Base-by-base conservation (phyloP, 1,140 invertebrate species). In the Notospermus geniculatus region DNA sequence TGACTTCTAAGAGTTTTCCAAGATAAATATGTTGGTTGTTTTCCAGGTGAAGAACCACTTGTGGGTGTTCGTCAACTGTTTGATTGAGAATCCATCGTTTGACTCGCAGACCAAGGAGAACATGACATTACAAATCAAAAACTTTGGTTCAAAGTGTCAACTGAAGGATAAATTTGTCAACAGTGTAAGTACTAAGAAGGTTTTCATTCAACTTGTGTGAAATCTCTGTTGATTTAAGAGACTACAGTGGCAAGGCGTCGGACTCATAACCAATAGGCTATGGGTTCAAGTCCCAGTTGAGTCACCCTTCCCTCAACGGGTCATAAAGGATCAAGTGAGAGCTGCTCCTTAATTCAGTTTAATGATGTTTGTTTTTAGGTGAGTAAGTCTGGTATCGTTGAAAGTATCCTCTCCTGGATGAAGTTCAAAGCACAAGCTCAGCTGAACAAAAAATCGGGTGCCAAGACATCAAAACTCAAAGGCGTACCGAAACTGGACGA, bases 61-160 rank as follows among this genome's bases (percentile, higher is more conserved):
- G 82, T 99, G 96, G 95, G 76, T 99, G 0, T 99, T 99, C 81
- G 86, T 99, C 1, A 99, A 98, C 79, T 97, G 93, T 83, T 81
- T 99, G 7, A 97, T 99, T 74, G 97, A 98, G 57, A 99, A 99
- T 86, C 97, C 97, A 28, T 92, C 95, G 15, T 99, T 99, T 83
- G 97, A 99, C 83, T 99, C 97, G 0, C 97, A 99, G 85, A 99
- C 97, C 1, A 99, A 99, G 83, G 95, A 98, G 76, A 92, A 94
- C 70, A 97, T 99, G 96, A 99, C 96, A 0, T 84, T 96, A 13
- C 93, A 97, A 81, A 81, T 87, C 0, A 98, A 97, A 81, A 90
- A 84, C 72, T 99, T 99, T 84, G 97, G 97, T 30, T 99, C 96
- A 0, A 98, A 95, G 80, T 98, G 93, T 75, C 77, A 74, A 41